Percentiles rank a stretch among this genome's conserved stretches.
These are phyloP conservation scores for Schizopygopsis pylzovi DNA, from an alignment of 2,797 vertebrate species.

Conservation along the genomic window DNA sequence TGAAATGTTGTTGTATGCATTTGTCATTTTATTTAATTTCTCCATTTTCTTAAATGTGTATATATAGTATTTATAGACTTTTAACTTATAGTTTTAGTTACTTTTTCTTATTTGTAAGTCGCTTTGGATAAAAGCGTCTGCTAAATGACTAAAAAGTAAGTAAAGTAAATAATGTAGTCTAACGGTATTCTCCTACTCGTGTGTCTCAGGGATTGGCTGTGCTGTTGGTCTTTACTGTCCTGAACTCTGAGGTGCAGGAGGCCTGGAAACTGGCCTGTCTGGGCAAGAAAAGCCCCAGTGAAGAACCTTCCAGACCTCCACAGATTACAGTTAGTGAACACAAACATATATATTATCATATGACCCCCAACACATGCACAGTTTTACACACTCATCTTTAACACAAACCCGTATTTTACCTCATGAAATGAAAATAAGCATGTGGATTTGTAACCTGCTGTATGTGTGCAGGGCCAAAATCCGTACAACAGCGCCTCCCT, in stretches of 20 bases:
- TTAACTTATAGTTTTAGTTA: too few relatives aligned
- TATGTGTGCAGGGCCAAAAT: constrained; percentile 81
- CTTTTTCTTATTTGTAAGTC: too few relatives aligned
- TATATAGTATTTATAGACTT: too few relatives aligned
- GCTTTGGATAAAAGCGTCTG: too few relatives aligned
- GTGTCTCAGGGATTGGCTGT: constrained; percentile 85
- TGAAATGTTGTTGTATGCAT: too few relatives aligned
- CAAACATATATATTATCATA: neutral
- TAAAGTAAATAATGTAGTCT: neutral
- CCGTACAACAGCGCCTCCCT: constrained; percentile 94
- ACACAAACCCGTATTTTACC: constrained; percentile 1
- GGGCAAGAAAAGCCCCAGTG: constrained; percentile 86
- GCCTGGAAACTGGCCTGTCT: constrained; percentile 91
- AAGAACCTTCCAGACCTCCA: constrained; percentile 82
- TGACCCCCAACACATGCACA: constrained; percentile 17
- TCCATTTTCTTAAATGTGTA: too few relatives aligned
- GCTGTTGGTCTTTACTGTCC: constrained; percentile 89
- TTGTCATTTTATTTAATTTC: too few relatives aligned
- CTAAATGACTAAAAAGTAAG: too few relatives aligned
- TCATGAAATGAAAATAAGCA: constrained; percentile 25
- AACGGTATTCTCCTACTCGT: neutral
- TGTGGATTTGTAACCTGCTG: constrained; percentile 33
- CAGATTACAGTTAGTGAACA: constrained; percentile 80
- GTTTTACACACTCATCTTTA: neutral
- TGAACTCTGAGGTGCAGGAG: constrained; percentile 91